A percentile compares a stretch with the other conserved stretches of the same genome.
phyloP scores from a whole-genome alignment of 2,113 vertebrate genomes.

The Aegotheles bennettii region DNA sequence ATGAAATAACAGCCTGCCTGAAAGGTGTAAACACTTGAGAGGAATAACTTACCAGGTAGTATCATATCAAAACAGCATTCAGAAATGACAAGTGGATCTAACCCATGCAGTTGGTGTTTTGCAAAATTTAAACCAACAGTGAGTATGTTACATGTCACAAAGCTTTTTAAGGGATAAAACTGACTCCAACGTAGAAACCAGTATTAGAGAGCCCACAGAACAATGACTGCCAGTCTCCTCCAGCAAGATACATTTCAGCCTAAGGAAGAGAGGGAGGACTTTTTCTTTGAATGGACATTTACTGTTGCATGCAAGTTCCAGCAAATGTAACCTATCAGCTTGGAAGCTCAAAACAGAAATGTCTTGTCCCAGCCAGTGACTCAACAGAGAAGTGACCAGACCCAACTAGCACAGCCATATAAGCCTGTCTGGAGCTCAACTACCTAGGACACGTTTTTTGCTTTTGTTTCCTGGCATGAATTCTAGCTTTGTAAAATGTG shows the following conservation, averaged over 20 bases:
- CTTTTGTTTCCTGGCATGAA: not conserved
- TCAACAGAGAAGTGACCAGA: not conserved
- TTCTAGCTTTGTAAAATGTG: not conserved
- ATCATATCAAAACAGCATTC: not conserved
- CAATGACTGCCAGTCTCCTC: rapidly evolving
- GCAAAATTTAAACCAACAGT: not conserved
- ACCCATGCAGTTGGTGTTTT: not conserved
- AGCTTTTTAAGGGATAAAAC: not conserved
- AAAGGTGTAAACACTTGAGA: not conserved
- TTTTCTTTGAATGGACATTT: not conserved
- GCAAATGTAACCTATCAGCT: not conserved
- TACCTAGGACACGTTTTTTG: not conserved
- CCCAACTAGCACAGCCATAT: not conserved
- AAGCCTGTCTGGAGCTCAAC: not conserved
- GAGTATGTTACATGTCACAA: not conserved
- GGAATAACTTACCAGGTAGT: not conserved
- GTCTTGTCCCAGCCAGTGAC: not conserved
- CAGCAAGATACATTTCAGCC: not conserved
- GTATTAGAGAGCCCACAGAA: no score
- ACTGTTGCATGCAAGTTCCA: not conserved
- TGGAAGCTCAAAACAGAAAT: not conserved
- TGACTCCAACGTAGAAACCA: not conserved
- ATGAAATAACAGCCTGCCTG: not conserved
- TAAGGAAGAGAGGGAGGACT: not conserved
- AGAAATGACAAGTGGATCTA: not conserved